A percentile compares a stretch with the other conserved stretches of the same genome.
These are phyloP conservation scores for Eclectus roratus DNA, from an alignment of 2,113 vertebrate species.

Conservation along the genomic window DNA sequence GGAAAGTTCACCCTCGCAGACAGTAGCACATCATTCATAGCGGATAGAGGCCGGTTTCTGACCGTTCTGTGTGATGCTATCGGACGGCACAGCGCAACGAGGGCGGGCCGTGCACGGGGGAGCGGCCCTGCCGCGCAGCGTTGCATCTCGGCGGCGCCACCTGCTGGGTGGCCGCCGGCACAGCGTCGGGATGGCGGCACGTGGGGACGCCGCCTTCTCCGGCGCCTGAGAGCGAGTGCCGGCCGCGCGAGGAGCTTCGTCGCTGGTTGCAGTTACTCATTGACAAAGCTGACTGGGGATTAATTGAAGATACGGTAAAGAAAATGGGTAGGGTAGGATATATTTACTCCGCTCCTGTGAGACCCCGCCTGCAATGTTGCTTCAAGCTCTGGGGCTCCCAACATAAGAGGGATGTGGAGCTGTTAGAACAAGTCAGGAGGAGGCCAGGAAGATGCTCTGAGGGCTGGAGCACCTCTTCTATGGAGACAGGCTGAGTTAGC, in stretches of 20 bases:
- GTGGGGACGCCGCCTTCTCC: background rate
- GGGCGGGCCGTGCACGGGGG: background rate
- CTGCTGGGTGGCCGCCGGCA: constrained; percentile 18
- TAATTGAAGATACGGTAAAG: too few species aligned
- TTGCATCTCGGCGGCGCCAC: background rate
- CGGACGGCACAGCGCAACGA: background rate
- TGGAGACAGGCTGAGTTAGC: background rate
- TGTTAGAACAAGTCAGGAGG: background rate
- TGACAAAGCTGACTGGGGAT: background rate
- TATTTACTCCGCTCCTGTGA: background rate
- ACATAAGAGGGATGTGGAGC: background rate
- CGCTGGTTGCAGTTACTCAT: background rate
- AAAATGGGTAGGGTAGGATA: accelerated
- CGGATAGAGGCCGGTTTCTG: background rate
- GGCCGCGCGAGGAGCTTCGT: background rate
- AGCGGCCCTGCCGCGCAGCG: accelerated
- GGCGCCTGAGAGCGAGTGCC: background rate
- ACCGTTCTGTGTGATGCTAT: accelerated
- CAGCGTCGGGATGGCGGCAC: background rate
- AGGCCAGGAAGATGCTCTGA: background rate
- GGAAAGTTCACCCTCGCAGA: background rate
- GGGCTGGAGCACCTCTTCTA: background rate
- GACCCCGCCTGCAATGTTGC: background rate
- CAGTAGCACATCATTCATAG: accelerated
- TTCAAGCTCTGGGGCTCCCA: background rate